Evolutionary conservation across 2,113 vertebrate genomes (phyloP).

Genomic region (Xiphorhynchus elegans): DNA sequence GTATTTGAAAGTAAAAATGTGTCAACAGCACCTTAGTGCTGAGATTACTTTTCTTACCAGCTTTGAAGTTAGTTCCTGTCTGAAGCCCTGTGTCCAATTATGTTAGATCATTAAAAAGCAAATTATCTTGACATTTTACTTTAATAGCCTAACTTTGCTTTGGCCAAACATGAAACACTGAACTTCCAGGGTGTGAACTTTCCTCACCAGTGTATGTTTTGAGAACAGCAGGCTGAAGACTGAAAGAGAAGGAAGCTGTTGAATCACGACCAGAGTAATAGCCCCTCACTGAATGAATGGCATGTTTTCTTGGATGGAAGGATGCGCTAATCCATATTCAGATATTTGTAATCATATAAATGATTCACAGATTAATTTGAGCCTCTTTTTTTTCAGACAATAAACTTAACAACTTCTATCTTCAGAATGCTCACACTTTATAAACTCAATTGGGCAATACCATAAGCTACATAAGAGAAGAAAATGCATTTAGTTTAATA

Average conservation of each 20-base stretch:
- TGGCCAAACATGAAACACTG: not conserved
- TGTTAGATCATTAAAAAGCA: not conserved
- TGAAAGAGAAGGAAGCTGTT: not conserved
- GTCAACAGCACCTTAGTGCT: not conserved
- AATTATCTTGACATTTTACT: conserved; percentile 23
- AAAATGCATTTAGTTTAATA: not conserved
- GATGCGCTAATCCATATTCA: not conserved
- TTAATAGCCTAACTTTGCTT: conserved; percentile 4
- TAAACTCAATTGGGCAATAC: not conserved
- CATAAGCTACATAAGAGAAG: not conserved
- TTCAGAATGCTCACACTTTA: not conserved
- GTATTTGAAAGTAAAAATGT: not conserved
- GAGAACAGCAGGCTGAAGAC: not conserved
- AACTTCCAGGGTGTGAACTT: conserved; percentile 13
- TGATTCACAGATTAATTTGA: not conserved
- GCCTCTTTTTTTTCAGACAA: not conserved
- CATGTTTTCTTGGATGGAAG: not conserved
- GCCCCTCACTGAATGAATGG: not conserved
- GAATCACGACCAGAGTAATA: not conserved
- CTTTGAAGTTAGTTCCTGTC: conserved; percentile 8
- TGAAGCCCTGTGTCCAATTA: not conserved
- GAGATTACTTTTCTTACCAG: not conserved
- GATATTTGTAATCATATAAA: not conserved
- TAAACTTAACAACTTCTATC: not conserved
- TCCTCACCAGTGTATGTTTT: not conserved